These are phyloP conservation scores for Melanophora roralis DNA, from an alignment of 2,888 invertebrate species.

Conservation along the genomic window DNA sequence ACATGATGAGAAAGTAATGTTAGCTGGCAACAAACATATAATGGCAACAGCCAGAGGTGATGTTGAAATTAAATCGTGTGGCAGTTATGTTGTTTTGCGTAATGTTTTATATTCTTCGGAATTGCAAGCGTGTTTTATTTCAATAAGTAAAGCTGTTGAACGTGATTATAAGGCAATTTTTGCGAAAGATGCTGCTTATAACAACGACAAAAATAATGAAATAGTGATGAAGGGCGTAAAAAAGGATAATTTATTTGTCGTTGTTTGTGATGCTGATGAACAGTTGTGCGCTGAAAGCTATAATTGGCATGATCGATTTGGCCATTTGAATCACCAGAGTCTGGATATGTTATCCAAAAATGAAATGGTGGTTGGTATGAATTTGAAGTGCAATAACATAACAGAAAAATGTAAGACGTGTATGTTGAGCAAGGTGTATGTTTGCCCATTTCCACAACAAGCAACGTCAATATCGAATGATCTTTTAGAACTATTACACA, in stretches of 20 bases:
- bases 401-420: slow-evolving; percentile 23
- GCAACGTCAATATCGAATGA: slow-evolving; percentile 8
- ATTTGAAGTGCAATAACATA: background rate
- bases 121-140: slow-evolving; percentile 39
- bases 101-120: slow-evolving; percentile 35
- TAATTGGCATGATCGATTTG: slow-evolving; percentile 42
- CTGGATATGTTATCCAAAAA: slow-evolving; percentile 12
- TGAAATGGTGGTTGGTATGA: slow-evolving; percentile 36
- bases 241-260: no score
- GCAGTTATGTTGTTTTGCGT: slow-evolving; percentile 2
- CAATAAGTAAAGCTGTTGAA: slow-evolving; percentile 30
- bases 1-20: no score
- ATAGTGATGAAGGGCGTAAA: no score
- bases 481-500: no score
- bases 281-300: slow-evolving; percentile 1
- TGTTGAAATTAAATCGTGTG: background rate
- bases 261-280: no score
- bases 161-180: no score
- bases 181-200: no score
- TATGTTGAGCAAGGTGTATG: slow-evolving; percentile 34
- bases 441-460: slow-evolving; percentile 24
- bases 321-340: slow-evolving; percentile 24
- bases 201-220: no score
- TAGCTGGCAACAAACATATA: slow-evolving; percentile 5
- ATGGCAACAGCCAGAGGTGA: slow-evolving; percentile 25